These are phyloP conservation scores for Ferdinandea cuprea DNA, from an alignment of 2,888 invertebrate genomes.

Conservation along the genomic window DNA sequence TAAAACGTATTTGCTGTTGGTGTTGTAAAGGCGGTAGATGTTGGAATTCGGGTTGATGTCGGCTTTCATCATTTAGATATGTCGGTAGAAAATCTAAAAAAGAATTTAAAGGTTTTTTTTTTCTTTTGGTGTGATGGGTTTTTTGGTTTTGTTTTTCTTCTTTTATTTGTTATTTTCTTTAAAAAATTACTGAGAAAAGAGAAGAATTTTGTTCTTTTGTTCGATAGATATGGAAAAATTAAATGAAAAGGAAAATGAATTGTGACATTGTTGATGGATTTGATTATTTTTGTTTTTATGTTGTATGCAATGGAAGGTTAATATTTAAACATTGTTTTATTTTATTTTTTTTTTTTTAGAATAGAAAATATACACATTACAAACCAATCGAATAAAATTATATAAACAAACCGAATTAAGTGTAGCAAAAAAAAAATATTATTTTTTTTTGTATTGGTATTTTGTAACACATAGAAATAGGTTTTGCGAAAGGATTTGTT, in stretches of 20 bases:
- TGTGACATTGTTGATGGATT: conserved; percentile 40
- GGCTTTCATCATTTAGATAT: conserved; percentile 60
- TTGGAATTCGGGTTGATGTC: conserved; percentile 25
- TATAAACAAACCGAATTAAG: conserved; percentile 63
- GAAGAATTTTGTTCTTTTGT: conserved; percentile 14
- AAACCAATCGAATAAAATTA: conserved; percentile 65
- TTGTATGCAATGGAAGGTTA: conserved; percentile 48
- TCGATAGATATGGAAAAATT: conserved; percentile 5
- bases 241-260: conserved; percentile 32
- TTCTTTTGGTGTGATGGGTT: conserved; percentile 33
- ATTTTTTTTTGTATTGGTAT: conserved; percentile 8
- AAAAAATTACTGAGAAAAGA: conserved; percentile 51
- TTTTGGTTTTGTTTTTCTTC: conserved; percentile 25
- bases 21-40: conserved; percentile 40
- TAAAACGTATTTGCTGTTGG: conserved; percentile 68
- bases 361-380: conserved; percentile 74
- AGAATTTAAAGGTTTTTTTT: conserved; percentile 63
- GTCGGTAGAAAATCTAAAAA: conserved; percentile 65
- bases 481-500: conserved; percentile 52
- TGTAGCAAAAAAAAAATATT: conserved; percentile 50
- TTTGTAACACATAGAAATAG: conserved; percentile 18
- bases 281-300: conserved; percentile 29
- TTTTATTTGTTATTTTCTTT: conserved; percentile 40
- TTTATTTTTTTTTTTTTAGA: too few relatives aligned
- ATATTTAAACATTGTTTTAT: conserved; percentile 24